Evolutionary conservation across 2,797 vertebrate species (phyloP).

Genomic region (Myotis vivesi): DNA sequence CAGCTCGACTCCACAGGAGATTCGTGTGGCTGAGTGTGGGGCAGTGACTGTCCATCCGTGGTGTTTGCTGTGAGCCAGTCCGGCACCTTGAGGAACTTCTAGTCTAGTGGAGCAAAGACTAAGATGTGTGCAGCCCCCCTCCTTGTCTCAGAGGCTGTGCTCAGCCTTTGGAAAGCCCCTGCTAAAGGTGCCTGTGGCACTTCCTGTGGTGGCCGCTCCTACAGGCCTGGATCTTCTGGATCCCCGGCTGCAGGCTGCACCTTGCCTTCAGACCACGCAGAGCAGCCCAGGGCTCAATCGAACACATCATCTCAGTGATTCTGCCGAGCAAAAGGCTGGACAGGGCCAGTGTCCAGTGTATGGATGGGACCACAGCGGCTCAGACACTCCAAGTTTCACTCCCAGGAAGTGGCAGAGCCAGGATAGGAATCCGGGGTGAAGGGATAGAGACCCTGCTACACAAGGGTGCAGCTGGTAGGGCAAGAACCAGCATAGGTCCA

Average conservation of each 20-base stretch:
- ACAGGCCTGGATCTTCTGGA: background rate
- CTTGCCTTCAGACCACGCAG: background rate
- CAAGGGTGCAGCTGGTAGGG: background rate
- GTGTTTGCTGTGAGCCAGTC: background rate
- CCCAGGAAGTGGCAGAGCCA: background rate
- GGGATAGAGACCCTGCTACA: background rate
- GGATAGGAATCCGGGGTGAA: background rate
- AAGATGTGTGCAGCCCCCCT: background rate
- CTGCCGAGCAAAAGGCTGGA: background rate
- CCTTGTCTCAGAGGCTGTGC: background rate
- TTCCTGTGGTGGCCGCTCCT: constrained; percentile 8
- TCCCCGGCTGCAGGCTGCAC: background rate
- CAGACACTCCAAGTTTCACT: background rate
- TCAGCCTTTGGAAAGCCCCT: constrained; percentile 16
- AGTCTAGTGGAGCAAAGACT: background rate
- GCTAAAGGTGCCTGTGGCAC: background rate
- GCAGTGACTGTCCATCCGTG: fast-evolving
- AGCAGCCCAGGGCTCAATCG: background rate
- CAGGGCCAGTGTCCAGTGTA: background rate
- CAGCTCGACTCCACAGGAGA: background rate
- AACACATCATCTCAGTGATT: background rate
- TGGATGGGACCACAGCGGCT: background rate
- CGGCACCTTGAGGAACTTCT: background rate
- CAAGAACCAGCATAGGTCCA: background rate
- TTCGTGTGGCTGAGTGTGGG: fast-evolving